Base-by-base conservation (phyloP, 2,113 vertebrate genomes). In the Chionomys nivalis region DNA sequence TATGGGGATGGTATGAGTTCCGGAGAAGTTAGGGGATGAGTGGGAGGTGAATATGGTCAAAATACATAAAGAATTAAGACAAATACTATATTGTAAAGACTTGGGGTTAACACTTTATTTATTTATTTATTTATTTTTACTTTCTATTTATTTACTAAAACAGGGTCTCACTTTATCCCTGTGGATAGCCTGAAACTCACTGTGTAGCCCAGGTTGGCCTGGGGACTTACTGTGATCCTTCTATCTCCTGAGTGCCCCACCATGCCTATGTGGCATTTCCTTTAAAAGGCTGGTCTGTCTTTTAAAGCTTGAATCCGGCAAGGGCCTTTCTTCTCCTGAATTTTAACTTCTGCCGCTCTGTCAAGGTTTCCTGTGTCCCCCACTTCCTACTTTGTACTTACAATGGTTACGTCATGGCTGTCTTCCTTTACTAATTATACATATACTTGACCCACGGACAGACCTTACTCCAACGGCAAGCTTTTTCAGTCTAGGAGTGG, bases 201-300 rank as follows among this genome's bases (percentile, higher is more conserved):
- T 72, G 33, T 36, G 47, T 8, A 72, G 36, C 33, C 44, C 65
- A 70, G 65, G 31, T 33, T 66, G 33, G 36, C 33, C 33, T 39
- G 66, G 47, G 47, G 11, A 39, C 47, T 87, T 70, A 19, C 28
- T 66, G 11, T 2, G 21, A 52, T 52, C 31, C 44, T 70, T 16
- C 28, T n/a, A 3, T 87, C 65, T 49, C 19, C 65, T 86, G 17
- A 36, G 63, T 36, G 10, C 65, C 28, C 63, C 17, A 28, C 19
- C 81, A 55, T 36, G 31, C 47, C 31, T n/a, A 58, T 5, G 23
- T 28, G 33, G 68, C 68, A 58, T 85, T 91, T 77, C 19, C 65
- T 96, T 89, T 81, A 31, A 65, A 97, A 95, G 66, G 1, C 36
- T 10, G 87, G 28, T 82, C 33, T 75, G 21, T 44, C 36, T 87